Evolutionary conservation across 2,113 vertebrate species (phyloP).

Genomic region (Electrona antarctica): DNA sequence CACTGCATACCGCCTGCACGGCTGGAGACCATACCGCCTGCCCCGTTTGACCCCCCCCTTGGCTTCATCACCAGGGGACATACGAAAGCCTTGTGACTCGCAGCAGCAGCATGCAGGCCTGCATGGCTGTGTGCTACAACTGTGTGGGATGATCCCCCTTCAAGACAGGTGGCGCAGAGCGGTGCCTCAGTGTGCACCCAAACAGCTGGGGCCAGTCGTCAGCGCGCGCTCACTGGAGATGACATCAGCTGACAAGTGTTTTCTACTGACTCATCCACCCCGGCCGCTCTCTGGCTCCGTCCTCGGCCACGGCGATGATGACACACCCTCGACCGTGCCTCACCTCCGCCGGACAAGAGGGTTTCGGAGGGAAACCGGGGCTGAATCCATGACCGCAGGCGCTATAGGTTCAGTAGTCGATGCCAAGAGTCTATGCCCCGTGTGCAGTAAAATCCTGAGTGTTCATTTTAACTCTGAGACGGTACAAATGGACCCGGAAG

Average conservation of each 20-base stretch:
- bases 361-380: not conserved
- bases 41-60: too few relatives aligned
- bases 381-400: not conserved
- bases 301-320: conserved; percentile 22
- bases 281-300: conserved; percentile 45
- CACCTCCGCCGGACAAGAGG: not conserved
- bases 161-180: conserved; percentile 71
- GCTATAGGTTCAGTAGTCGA: too few relatives aligned
- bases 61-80: conserved; percentile 49
- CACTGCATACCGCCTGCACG: too few relatives aligned
- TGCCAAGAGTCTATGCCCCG: too few relatives aligned
- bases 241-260: conserved; percentile 80
- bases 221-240: conserved; percentile 62
- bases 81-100: conserved; percentile 44
- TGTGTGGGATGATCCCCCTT: conserved; percentile 55
- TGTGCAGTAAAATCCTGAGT: too few relatives aligned
- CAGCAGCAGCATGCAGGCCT: not conserved
- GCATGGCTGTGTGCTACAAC: conserved; percentile 38
- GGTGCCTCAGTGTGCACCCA: conserved; percentile 57
- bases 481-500: too few relatives aligned
- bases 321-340: not conserved
- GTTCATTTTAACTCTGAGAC: too few relatives aligned
- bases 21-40: too few relatives aligned
- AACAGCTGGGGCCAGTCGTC: conserved; percentile 73
- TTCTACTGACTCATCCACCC: conserved; percentile 72